These are phyloP conservation scores for Hemichromis elongatus DNA, from an alignment of 2,113 vertebrate species.

Conservation along the genomic window DNA sequence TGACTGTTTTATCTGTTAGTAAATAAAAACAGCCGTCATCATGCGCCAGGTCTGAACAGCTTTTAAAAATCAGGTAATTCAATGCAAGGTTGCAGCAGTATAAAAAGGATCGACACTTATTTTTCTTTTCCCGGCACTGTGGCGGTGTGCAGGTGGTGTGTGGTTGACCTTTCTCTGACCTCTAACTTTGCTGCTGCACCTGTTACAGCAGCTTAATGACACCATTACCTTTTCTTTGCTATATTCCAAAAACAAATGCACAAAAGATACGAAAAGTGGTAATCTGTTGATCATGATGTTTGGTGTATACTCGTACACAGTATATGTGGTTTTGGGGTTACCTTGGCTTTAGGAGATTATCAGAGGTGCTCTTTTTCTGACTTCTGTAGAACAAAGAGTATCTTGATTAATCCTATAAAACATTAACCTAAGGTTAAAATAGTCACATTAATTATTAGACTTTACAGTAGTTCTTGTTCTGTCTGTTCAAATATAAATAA, in stretches of 20 bases:
- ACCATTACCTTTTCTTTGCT: neutral
- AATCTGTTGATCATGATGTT: neutral
- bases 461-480: rapidly evolving
- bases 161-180: neutral
- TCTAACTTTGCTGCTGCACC: neutral
- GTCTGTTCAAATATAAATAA: neutral
- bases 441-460: neutral
- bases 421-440: neutral
- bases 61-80: neutral
- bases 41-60: rapidly evolving
- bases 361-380: neutral
- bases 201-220: neutral
- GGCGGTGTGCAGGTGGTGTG: neutral
- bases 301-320: neutral
- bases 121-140: neutral
- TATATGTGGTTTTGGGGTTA: neutral
- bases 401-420: neutral
- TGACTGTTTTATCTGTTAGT: neutral
- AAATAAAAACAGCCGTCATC: neutral
- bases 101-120: neutral
- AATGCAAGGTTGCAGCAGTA: neutral
- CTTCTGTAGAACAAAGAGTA: neutral
- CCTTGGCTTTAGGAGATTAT: neutral
- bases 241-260: neutral
- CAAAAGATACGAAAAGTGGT: neutral